A percentile compares a stretch with the other conserved stretches of the same genome.
These are phyloP conservation scores for Spermophilus dauricus DNA, from an alignment of 2,113 vertebrate genomes.

Conservation along the genomic window DNA sequence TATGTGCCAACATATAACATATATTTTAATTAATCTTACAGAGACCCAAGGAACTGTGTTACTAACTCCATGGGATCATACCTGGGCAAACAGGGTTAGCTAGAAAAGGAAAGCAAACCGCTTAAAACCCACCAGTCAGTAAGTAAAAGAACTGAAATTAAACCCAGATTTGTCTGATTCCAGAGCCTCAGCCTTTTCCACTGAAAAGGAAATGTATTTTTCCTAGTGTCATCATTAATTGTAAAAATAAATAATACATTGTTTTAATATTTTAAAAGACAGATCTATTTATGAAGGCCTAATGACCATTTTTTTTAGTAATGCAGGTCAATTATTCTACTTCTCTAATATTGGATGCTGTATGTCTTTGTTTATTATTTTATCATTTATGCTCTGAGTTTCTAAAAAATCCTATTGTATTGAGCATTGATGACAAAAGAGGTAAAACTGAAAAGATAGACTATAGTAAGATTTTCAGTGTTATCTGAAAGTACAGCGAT, in stretches of 20 bases:
- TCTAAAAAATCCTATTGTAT: background rate
- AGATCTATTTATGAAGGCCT: constrained; percentile 24
- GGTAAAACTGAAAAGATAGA: background rate
- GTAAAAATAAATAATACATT: constrained; percentile 33
- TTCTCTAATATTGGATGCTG: background rate
- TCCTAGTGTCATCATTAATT: background rate
- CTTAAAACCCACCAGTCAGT: background rate
- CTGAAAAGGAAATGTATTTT: background rate
- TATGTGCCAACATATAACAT: background rate
- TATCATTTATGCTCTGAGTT: constrained; percentile 45
- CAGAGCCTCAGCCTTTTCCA: background rate
- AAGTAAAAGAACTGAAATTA: constrained; percentile 13
- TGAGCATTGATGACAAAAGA: background rate
- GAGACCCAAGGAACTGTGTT: constrained; percentile 13
- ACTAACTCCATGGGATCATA: background rate
- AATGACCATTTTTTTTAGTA: constrained; percentile 33
- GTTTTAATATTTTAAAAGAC: constrained; percentile 43
- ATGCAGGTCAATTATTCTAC: background rate
- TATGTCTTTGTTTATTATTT: constrained; percentile 28
- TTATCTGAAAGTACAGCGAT: constrained; percentile 22
- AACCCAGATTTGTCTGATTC: background rate
- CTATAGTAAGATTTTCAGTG: background rate
- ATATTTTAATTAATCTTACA: constrained; percentile 44
- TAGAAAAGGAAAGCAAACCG: constrained; percentile 33
- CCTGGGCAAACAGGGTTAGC: background rate